These are phyloP conservation scores for Pedetes capensis DNA, from an alignment of 2,113 vertebrate species.

Conservation along the genomic window DNA sequence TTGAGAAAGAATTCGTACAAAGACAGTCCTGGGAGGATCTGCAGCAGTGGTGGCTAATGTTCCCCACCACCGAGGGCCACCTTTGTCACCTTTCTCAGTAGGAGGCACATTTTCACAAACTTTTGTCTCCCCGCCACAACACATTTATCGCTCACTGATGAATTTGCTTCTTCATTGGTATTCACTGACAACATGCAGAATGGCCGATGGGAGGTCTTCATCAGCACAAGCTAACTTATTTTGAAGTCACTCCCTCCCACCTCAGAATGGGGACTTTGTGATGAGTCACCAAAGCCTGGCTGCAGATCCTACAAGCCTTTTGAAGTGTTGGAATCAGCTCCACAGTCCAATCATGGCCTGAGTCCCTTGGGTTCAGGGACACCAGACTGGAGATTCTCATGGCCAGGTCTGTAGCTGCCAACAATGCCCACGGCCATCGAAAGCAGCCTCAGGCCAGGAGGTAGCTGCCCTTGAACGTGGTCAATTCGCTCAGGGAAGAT, in stretches of 20 bases:
- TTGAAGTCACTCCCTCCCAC: background rate
- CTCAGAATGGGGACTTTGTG: background rate
- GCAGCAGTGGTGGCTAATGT: background rate
- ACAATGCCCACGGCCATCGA: background rate
- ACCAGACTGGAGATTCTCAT: background rate
- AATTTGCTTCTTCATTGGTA: background rate
- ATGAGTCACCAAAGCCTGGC: background rate
- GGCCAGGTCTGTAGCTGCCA: background rate
- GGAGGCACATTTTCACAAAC: background rate
- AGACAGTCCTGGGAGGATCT: slow-evolving; percentile 26
- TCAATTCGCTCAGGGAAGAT: background rate
- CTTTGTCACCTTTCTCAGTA: slow-evolving; percentile 14
- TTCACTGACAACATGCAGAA: background rate
- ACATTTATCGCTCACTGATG: background rate
- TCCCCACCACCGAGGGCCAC: background rate
- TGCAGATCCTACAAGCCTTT: background rate
- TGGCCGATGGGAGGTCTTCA: background rate
- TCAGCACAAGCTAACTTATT: background rate
- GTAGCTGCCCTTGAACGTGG: background rate
- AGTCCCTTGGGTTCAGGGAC: fast-evolving
- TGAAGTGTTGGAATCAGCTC: background rate
- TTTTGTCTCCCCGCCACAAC: background rate
- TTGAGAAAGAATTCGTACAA: background rate
- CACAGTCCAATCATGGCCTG: background rate
- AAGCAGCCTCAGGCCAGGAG: background rate